Evolutionary conservation across 2,113 vertebrate species (phyloP), one percentile per base, ranked within the genome.

Genomic region (Leptobrachium leishanense): DNA sequence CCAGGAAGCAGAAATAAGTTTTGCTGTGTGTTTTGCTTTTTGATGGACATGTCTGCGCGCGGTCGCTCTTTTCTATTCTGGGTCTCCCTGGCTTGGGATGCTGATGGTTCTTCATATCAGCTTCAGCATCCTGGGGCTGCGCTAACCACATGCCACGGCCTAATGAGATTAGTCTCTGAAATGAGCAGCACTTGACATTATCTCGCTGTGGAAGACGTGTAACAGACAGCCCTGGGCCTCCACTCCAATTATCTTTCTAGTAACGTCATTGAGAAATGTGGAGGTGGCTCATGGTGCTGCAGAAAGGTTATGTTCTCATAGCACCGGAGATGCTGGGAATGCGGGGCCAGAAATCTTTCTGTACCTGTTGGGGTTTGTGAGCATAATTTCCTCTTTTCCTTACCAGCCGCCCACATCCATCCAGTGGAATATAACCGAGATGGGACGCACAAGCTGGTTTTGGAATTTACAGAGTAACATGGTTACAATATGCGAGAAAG

Each of bases 91-190:
- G 68, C 13, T 41, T 69, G 44, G 53, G 15, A 66, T 13, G 63
- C 59, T 70, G 41, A 43, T 79, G 77, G 57, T 53, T 73, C 65
- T 66, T 73, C 70, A 72, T 79, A 73, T 79, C 41, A 11, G n/a
- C 12, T 40, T 2, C 43, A 31, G 6, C 20, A 57, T 70, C 13
- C 6, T n/a, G 43, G 13, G 57, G 46, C 57, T 13, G 62, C 40
- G 10, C 69, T 79, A 40, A 57, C 70, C 77, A 67, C 70, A 79
- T 79, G 77, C 64, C 70, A 79, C 39, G 5, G 54, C 0, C 69
- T 79, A 79, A 79, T 79, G 43, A 79, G 77, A 79, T 79, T 73
- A 79, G 7, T 6, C 31, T 53, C 77, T 55, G 69, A 65, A 44
- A 73, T 53, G 77, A 79, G 69, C 69, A 57, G 44, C 69, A 43